Evolutionary conservation across 2,888 invertebrate species (phyloP), one percentile per base, ranked within the genome.

Genomic region (Nemoura dubitans): DNA sequence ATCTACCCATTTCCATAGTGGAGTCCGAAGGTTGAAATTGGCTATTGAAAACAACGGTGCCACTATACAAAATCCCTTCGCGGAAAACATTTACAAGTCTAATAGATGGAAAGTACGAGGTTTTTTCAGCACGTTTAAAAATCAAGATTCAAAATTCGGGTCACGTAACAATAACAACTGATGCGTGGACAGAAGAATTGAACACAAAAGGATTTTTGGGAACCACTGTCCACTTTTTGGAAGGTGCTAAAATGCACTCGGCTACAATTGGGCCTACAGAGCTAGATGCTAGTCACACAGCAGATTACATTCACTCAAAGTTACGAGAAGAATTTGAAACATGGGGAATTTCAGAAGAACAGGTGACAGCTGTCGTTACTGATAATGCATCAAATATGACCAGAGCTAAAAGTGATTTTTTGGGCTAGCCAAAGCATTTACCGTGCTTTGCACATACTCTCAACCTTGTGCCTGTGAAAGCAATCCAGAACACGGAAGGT

Each of bases 341-440:
- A 14, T 89, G 89, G 89, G 36, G 87, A 30, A 89, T 89, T 28
- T 77, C 87, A 0, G 87, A 85, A 29, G 88, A 88, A 0, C 88
- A 86, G n/a, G 84, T 89, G 0, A 25, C 87, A 0, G 87, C 87
- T 1, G 86, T 89, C 10, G 88, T 89, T 7, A 86, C 89, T 7
- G 89, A 89, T 81, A 89, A 87, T 43, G 89, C 87, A 10, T 87
- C 88, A 0, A 89, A 89, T 85, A 89, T 89, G 3, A 87, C 85
- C 59, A 88, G 88, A 86, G 88, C 89, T 26, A 80, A 89, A 5
- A 86, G 28, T n/a, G 86, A 88, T 21, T 76, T 27, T 25, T 89
- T 89, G 86, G 89, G 89, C 21, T 82, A 83, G 21, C 84, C 87
- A 14, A 88, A 88, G 86, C 88, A 89, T 84, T 77, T 89, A 29